These are phyloP conservation scores for Phortica magna DNA, from an alignment of 2,888 invertebrate species.

Conservation along the genomic window DNA sequence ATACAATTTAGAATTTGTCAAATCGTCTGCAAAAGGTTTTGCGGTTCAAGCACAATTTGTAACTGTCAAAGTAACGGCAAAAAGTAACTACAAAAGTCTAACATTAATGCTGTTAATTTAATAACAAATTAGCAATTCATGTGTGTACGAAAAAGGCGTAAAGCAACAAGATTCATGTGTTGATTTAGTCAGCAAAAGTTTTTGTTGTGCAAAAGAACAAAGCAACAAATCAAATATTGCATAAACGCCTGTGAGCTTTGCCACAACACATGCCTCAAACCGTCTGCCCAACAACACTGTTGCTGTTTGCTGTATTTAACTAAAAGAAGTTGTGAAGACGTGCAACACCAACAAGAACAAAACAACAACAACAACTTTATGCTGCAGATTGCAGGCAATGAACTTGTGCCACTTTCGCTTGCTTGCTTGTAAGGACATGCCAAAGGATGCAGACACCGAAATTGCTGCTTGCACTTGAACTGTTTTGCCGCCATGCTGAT, in stretches of 20 bases:
- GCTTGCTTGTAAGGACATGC: background rate
- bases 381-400: constrained; percentile 5
- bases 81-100: background rate
- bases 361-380: background rate
- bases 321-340: constrained; percentile 1
- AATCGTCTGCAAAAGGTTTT: too few relatives aligned
- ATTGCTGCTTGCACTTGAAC: constrained; percentile 9
- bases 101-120: background rate
- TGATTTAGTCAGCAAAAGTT: constrained; percentile 8
- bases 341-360: background rate
- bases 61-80: too few relatives aligned
- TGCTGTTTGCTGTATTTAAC: background rate
- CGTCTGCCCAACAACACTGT: background rate
- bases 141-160: background rate
- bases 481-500: background rate
- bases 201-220: background rate
- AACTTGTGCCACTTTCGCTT: constrained; percentile 12
- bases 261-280: background rate
- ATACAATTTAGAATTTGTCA: too few relatives aligned
- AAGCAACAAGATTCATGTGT: background rate
- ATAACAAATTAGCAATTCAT: constrained; percentile 17
- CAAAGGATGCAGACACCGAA: background rate
- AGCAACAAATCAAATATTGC: constrained; percentile 27
- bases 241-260: background rate
- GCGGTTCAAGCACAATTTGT: too few relatives aligned